Conservation (phyloP, 2,888 invertebrate species). For the Adineta ricciae region DNA sequence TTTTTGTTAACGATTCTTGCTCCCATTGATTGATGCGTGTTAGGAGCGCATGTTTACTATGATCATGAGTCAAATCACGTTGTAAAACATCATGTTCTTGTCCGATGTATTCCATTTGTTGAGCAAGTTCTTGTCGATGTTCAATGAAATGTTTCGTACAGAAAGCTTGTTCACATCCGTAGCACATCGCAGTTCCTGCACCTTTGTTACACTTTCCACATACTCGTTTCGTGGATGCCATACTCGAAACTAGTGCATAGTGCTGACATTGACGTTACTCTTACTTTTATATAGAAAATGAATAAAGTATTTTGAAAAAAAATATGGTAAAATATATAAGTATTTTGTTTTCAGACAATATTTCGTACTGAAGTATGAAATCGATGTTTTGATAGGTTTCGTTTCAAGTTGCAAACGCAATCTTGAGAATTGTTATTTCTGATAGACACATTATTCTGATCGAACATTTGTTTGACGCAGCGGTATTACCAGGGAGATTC, state of each 20-base stretch:
- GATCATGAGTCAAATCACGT: not conserved
- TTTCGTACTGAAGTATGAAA: too few relatives aligned
- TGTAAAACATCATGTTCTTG: not conserved
- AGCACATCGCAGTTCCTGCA: not conserved
- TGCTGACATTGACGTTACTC: too few relatives aligned
- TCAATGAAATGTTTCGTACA: not conserved
- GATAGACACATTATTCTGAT: too few relatives aligned
- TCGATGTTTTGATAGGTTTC: too few relatives aligned
- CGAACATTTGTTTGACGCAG: too few relatives aligned
- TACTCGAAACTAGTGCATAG: not conserved
- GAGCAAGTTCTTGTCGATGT: not conserved
- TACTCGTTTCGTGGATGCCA: not conserved
- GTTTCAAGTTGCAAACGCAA: too few relatives aligned
- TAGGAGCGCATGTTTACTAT: not conserved
- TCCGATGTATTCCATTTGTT: not conserved
- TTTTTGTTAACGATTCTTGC: not conserved
- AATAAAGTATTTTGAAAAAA: too few relatives aligned
- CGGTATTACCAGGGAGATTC: too few relatives aligned
- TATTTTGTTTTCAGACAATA: too few relatives aligned
- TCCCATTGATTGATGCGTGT: not conserved
- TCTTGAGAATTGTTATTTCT: too few relatives aligned
- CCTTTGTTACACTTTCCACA: not conserved
- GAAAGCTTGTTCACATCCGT: not conserved
- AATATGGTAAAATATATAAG: too few relatives aligned
- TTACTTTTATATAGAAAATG: too few relatives aligned